These are phyloP conservation scores for Melierax canorus DNA, from an alignment of 2,113 vertebrate species.

Conservation along the genomic window DNA sequence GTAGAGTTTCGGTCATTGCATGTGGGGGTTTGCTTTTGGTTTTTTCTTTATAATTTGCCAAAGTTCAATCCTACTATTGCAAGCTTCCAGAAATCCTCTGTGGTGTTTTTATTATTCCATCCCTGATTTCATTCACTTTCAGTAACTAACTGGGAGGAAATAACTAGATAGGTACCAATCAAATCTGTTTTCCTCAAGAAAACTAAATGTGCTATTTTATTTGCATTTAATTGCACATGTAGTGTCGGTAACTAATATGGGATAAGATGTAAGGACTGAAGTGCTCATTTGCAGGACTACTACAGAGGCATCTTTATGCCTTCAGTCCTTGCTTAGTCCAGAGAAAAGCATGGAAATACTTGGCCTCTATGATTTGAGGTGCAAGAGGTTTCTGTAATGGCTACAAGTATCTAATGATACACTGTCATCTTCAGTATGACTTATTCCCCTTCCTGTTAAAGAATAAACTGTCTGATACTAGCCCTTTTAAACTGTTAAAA, in stretches of 20 bases:
- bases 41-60: background rate
- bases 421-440: background rate
- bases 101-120: background rate
- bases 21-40: background rate
- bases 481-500: background rate
- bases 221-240: background rate
- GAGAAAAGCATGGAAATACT: background rate
- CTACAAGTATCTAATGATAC: background rate
- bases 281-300: background rate
- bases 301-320: background rate
- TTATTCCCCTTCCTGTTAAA: background rate
- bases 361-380: background rate
- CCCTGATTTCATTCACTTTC: background rate
- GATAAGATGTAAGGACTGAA: background rate
- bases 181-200: background rate
- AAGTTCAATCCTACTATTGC: background rate
- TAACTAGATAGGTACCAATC: background rate
- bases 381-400: background rate
- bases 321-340: background rate
- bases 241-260: background rate
- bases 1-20: background rate
- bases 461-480: background rate
- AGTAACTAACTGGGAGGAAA: background rate
- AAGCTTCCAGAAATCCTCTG: background rate
- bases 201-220: background rate